Conservation (phyloP, 2,113 vertebrate genomes). For the Gopherus flavomarginatus region DNA sequence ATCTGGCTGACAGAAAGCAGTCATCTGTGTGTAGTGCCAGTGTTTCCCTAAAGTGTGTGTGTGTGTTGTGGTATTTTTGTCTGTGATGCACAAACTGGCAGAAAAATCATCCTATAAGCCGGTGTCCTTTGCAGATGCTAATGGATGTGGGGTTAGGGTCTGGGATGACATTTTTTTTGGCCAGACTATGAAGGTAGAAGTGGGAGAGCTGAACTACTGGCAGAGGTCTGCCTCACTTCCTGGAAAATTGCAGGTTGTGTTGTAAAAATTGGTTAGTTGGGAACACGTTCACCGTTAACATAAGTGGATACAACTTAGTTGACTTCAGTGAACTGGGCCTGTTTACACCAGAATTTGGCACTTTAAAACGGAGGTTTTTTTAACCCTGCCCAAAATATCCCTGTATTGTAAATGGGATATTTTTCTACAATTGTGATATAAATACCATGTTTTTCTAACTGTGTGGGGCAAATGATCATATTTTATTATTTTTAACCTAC, state of each 20-base stretch:
- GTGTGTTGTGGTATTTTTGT: not conserved
- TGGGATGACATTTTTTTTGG: not conserved
- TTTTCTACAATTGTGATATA: not conserved
- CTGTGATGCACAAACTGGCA: not conserved
- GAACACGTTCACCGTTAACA: not conserved
- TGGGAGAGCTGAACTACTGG: not conserved
- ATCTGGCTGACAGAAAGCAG: constrained; percentile 33
- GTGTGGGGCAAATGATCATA: accelerated
- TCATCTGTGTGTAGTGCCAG: not conserved
- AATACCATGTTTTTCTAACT: not conserved
- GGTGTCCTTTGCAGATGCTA: not conserved
- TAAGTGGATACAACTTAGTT: not conserved
- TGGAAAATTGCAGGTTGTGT: not conserved
- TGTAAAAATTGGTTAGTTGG: not conserved
- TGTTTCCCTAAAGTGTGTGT: not conserved
- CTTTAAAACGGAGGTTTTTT: not conserved
- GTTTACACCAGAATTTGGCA: not conserved
- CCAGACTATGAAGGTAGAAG: not conserved
- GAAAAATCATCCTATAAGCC: not conserved
- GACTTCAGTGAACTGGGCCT: not conserved
- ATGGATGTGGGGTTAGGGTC: not conserved
- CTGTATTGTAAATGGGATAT: not conserved
- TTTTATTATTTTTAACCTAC: not conserved
- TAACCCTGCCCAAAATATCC: accelerated
- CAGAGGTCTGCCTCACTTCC: not conserved